phyloP scores from a whole-genome alignment of 2,797 vertebrate genomes.

The Molossus molossus region DNA sequence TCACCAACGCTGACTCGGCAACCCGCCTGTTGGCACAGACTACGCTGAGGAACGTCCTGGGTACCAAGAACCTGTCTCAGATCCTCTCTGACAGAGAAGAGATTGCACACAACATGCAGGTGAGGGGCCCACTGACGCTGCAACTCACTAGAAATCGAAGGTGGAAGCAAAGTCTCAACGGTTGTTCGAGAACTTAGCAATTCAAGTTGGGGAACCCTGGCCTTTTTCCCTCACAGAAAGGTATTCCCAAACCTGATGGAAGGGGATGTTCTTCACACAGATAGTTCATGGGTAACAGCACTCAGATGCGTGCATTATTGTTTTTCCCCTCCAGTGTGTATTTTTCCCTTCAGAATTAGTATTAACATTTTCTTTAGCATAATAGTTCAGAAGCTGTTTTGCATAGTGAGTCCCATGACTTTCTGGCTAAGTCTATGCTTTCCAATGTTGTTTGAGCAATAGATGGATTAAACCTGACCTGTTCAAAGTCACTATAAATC shows the following conservation, averaged over 20 bases:
- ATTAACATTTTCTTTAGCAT: not conserved
- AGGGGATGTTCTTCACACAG: not conserved
- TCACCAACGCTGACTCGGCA: slow-evolving; percentile 97
- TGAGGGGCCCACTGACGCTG: slow-evolving; percentile 68
- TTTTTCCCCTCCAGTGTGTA: not conserved
- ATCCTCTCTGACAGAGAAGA: slow-evolving; percentile 98
- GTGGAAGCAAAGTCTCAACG: rapidly evolving
- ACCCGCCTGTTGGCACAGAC: slow-evolving; percentile 97
- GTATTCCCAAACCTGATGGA: not conserved
- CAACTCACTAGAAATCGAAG: rapidly evolving
- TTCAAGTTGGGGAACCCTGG: not conserved
- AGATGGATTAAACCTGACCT: not conserved
- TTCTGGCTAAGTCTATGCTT: not conserved
- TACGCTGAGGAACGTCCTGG: slow-evolving; percentile 96
- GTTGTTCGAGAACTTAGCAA: not conserved
- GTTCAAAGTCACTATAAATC: not conserved
- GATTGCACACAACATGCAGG: slow-evolving; percentile 98
- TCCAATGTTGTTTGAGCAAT: not conserved
- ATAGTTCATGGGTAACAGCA: not conserved
- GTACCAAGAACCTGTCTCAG: slow-evolving; percentile 97
- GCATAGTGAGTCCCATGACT: not conserved
- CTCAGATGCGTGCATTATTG: not conserved
- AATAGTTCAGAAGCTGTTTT: not conserved
- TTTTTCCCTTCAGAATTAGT: not conserved
- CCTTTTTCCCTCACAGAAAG: not conserved